Percentiles rank a stretch among this genome's conserved stretches.
Conservation (phyloP, 2,888 invertebrate genomes). For the Tethea ocularis region DNA sequence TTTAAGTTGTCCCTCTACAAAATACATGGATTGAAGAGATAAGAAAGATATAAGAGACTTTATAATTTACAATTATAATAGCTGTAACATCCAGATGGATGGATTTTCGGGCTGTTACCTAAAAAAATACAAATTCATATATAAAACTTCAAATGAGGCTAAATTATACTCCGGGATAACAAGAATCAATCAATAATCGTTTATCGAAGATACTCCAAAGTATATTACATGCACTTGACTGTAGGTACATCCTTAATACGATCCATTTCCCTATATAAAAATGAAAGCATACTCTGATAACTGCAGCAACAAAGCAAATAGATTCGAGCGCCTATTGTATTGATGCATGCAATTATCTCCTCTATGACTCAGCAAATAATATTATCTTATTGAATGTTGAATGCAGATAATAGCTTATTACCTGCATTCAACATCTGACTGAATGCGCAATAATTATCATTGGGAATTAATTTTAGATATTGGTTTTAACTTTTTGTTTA, state of each 20-base stretch:
- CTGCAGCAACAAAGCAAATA: conserved; percentile 32
- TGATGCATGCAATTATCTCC: conserved; percentile 40
- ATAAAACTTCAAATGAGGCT: too few species aligned
- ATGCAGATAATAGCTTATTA: not conserved
- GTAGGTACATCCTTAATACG: not conserved
- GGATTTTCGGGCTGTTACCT: too few species aligned
- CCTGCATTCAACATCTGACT: not conserved
- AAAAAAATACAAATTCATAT: too few species aligned
- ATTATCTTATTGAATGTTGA: conserved; percentile 13
- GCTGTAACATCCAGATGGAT: too few species aligned
- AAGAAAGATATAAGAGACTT: too few species aligned
- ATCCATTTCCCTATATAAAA: conserved; percentile 20
- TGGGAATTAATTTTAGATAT: not conserved
- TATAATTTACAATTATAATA: too few species aligned
- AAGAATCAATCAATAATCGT: not conserved
- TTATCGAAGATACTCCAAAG: conserved; percentile 11
- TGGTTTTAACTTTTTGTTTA: not conserved
- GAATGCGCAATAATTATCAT: not conserved
- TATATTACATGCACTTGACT: conserved; percentile 14
- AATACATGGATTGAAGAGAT: too few species aligned
- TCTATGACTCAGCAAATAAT: conserved; percentile 31
- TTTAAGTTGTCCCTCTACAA: too few species aligned
- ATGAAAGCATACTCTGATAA: conserved; percentile 28
- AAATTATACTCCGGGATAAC: too few species aligned
- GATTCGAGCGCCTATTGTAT: conserved; percentile 29